Conservation (phyloP, 1,140 invertebrate genomes). For the Bombus sibiricus region DNA sequence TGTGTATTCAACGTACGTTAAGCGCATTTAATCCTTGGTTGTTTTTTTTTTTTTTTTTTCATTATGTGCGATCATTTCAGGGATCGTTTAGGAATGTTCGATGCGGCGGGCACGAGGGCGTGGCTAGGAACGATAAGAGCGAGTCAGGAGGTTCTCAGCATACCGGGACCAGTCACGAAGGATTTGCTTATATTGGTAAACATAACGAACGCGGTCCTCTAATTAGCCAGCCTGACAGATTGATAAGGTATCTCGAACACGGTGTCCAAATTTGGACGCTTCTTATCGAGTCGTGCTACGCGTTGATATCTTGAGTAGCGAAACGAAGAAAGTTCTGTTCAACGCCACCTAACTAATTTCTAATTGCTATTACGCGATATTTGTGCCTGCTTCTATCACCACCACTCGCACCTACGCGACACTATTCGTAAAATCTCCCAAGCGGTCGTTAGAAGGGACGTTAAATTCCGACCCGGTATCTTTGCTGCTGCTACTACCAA, state of each 20-base stretch:
- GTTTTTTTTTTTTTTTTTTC: rapidly evolving
- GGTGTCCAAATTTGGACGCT: slow-evolving; percentile 40
- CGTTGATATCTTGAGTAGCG: not conserved
- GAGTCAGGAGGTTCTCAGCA: slow-evolving; percentile 72
- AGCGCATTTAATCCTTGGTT: no score
- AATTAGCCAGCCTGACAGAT: slow-evolving; percentile 52
- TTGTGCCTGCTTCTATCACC: not conserved
- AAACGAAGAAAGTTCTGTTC: not conserved
- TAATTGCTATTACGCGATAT: slow-evolving; percentile 16
- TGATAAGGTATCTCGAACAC: slow-evolving; percentile 60
- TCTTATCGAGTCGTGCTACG: slow-evolving; percentile 29
- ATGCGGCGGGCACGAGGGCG: slow-evolving; percentile 73
- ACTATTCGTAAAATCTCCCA: not conserved
- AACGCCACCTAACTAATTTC: not conserved
- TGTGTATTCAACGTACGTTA: no score
- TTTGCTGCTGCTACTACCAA: not conserved
- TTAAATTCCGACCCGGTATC: not conserved
- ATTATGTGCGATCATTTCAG: slow-evolving; percentile 63
- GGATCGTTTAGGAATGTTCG: slow-evolving; percentile 74
- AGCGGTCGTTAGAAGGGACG: not conserved
- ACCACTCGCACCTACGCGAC: not conserved
- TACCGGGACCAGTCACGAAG: slow-evolving; percentile 72
- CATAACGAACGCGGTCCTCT: slow-evolving; percentile 50
- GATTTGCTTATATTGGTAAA: slow-evolving; percentile 72
- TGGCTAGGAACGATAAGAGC: slow-evolving; percentile 76